Percentiles rank a stretch among this genome's conserved stretches.
Conservation (phyloP, 2,113 vertebrate genomes). For the Oreamnos americanus region DNA sequence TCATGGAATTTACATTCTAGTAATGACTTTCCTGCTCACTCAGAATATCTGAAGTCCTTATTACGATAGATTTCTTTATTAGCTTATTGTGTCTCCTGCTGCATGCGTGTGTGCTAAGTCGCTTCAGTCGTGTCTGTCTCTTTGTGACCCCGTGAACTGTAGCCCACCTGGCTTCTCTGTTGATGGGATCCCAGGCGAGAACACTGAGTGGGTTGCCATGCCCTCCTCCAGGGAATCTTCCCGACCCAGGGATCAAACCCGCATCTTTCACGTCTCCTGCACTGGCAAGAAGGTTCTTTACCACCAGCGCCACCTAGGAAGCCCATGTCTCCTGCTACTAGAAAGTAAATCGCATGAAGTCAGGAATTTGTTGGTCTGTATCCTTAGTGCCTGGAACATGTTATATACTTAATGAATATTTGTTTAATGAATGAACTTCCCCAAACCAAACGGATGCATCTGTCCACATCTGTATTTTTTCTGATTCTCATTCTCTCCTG, state of each 20-base stretch:
- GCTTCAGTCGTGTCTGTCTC: background rate
- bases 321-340: background rate
- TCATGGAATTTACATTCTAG: background rate
- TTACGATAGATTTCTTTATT: background rate
- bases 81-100: background rate
- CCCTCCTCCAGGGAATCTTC: background rate
- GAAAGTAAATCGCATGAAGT: background rate
- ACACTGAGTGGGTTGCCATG: background rate
- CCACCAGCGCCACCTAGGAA: background rate
- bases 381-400: background rate
- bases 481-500: conserved; percentile 7
- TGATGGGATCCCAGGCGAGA: background rate
- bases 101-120: background rate
- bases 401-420: conserved; percentile 3
- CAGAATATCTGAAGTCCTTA: background rate
- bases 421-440: background rate
- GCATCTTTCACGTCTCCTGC: background rate
- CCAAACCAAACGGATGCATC: background rate
- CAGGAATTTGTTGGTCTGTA: background rate
- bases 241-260: background rate
- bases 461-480: background rate
- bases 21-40: background rate
- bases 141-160: background rate
- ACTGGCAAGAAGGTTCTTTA: background rate
- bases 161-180: background rate